Conservation (phyloP, 2,888 invertebrate genomes). For the Phyllotreta cruciferae region DNA sequence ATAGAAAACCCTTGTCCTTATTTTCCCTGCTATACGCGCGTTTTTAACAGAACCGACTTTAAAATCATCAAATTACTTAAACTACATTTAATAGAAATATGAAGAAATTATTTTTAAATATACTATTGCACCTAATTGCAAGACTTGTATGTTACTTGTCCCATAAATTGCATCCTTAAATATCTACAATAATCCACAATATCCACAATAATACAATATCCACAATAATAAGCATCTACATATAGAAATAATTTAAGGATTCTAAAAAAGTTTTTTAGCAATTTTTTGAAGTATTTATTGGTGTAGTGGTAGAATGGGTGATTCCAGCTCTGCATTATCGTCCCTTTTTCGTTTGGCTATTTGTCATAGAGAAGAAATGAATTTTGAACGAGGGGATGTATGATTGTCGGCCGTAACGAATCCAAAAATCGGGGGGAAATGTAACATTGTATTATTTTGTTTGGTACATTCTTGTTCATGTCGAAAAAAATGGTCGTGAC, state of each 20-base stretch:
- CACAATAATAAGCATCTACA: too few species aligned
- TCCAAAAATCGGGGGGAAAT: constrained; percentile 38
- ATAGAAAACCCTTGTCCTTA: constrained; percentile 26
- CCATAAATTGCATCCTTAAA: too few species aligned
- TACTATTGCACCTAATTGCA: too few species aligned
- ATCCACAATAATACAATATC: too few species aligned
- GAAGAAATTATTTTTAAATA: too few species aligned
- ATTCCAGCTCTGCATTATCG: constrained; percentile 19
- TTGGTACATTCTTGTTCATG: constrained; percentile 33
- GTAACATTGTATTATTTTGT: constrained; percentile 33
- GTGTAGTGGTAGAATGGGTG: too few species aligned
- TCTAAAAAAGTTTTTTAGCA: too few species aligned
- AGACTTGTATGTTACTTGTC: too few species aligned
- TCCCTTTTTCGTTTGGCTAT: constrained; percentile 42
- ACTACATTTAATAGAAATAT: too few species aligned
- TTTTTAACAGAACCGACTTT: constrained; percentile 8
- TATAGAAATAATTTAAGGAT: too few species aligned
- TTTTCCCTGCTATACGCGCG: constrained; percentile 13
- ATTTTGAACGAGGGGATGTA: constrained; percentile 47
- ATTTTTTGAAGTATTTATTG: too few species aligned
- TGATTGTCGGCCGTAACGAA: constrained; percentile 45
- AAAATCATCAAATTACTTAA: neutral
- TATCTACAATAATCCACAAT: too few species aligned
- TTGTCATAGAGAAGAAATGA: constrained; percentile 49
- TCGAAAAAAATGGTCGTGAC: constrained; percentile 32